These are phyloP conservation scores for Tarsius wallacei DNA, from an alignment of 2,797 vertebrate genomes.

Conservation along the genomic window DNA sequence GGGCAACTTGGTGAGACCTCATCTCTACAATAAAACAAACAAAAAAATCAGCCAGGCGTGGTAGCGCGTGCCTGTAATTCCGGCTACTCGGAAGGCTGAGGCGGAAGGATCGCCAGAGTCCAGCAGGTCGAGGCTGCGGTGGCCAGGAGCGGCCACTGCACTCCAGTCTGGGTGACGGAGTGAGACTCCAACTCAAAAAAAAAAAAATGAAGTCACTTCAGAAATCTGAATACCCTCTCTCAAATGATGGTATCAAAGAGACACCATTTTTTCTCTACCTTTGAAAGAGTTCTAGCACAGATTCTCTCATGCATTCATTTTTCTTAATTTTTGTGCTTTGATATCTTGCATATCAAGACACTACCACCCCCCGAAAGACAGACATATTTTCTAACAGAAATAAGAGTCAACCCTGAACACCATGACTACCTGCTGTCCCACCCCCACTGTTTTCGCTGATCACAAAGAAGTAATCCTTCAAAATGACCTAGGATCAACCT, in stretches of 20 bases:
- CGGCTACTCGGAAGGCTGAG: too few relatives aligned
- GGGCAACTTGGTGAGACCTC: too few relatives aligned
- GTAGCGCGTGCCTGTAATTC: too few relatives aligned
- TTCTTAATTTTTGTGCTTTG: neutral
- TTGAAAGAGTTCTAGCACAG: neutral
- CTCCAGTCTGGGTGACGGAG: too few relatives aligned
- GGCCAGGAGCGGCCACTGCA: too few relatives aligned
- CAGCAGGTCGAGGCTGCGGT: too few relatives aligned
- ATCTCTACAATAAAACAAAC: too few relatives aligned
- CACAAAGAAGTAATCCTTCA: neutral
- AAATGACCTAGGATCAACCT: neutral
- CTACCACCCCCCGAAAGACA: neutral
- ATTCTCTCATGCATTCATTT: neutral
- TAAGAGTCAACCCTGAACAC: neutral
- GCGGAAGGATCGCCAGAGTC: too few relatives aligned
- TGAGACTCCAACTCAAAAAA: too few relatives aligned
- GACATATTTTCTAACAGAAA: neutral
- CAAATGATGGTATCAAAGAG: neutral
- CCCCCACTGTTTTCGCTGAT: neutral
- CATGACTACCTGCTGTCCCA: neutral
- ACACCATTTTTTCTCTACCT: neutral
- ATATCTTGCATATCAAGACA: neutral
- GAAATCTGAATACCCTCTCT: neutral
- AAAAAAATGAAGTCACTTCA: slow-evolving; percentile 1
- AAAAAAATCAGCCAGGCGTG: too few relatives aligned